Evolutionary conservation across 2,888 invertebrate genomes (phyloP), one percentile per base, ranked within the genome.

Genomic region (Nematopogon swammerdamellus): DNA sequence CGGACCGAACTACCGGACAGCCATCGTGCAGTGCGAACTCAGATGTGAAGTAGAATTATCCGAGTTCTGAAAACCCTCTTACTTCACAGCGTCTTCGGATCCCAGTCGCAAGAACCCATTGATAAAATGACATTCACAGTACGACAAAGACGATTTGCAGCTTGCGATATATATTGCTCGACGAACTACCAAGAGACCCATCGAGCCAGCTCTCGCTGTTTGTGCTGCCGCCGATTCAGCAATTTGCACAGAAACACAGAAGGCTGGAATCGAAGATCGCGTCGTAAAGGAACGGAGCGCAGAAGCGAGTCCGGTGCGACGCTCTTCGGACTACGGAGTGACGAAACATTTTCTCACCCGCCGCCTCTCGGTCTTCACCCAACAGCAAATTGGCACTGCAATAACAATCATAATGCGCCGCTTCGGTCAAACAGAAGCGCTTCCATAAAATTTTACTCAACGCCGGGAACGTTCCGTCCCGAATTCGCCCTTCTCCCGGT

Each of bases 331-430:
- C n/a, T n/a, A n/a, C n/a, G n/a, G n/a, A n/a, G n/a, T n/a, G n/a
- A n/a, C n/a, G n/a, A n/a, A n/a, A n/a, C n/a, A n/a, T n/a, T n/a
- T n/a, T n/a, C n/a, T n/a, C n/a, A n/a, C n/a, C n/a, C n/a, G n/a
- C n/a, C n/a, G 36, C 11, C 36, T 8, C 36, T 3, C n/a, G 3
- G 36, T 14, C 25, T 10, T 25, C 52, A 44, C 52, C 50, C 46
- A 49, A 48, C 51, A 50, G 54, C 50, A 53, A 54, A 54, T 54
- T 54, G 54, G 53, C 52, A 53, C 50, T 53, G 49, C 54, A 54
- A 54, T 54, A 54, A 54, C 54, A 54, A 54, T 54, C 54, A 54
- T 53, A 54, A 54, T 52, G 53, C 50, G 52, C 50, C 51, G 49
- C 42, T 48, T 48, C 46, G 51, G 50, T 36, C 36, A 36, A 36